Evolutionary conservation across 1,140 invertebrate species (phyloP).

Genomic region (Macrobrachium rosenbergii): DNA sequence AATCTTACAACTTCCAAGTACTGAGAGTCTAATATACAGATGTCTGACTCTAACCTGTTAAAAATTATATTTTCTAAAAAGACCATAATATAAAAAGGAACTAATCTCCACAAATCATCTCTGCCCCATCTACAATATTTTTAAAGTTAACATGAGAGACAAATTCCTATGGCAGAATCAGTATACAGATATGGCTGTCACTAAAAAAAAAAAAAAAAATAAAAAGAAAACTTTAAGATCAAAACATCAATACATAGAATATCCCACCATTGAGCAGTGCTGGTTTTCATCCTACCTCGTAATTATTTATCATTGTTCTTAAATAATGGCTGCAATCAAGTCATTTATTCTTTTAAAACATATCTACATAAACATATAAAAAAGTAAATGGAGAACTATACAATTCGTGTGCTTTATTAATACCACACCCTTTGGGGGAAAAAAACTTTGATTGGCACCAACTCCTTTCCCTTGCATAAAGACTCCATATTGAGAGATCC

Average conservation of each 20-base stretch:
- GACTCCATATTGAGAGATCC: too few species aligned
- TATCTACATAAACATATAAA: too few species aligned
- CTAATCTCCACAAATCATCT: conserved; percentile 3
- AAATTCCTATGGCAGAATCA: conserved; percentile 41
- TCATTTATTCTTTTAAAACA: not conserved
- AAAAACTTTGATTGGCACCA: too few species aligned
- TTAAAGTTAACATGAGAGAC: conserved; percentile 19
- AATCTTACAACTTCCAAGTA: too few species aligned
- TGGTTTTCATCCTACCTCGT: conserved; percentile 26
- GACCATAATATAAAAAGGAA: conserved; percentile 45
- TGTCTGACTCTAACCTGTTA: not conserved
- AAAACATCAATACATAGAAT: conserved; percentile 49
- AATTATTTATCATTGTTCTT: conserved; percentile 6
- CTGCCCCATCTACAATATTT: conserved; percentile 17
- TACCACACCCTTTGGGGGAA: too few species aligned
- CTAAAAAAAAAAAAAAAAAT: conserved; percentile 30
- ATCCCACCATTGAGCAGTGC: conserved; percentile 56
- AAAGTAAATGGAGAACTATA: too few species aligned
- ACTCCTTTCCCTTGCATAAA: too few species aligned
- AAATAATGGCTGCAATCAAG: too few species aligned
- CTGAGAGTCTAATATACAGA: not conserved
- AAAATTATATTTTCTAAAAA: not conserved
- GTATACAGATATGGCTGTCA: conserved; percentile 41
- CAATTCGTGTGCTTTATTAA: too few species aligned
- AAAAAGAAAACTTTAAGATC: too few species aligned